Evolutionary conservation across 2,797 vertebrate species (phyloP).

Genomic region (Tolypeutes matacus): DNA sequence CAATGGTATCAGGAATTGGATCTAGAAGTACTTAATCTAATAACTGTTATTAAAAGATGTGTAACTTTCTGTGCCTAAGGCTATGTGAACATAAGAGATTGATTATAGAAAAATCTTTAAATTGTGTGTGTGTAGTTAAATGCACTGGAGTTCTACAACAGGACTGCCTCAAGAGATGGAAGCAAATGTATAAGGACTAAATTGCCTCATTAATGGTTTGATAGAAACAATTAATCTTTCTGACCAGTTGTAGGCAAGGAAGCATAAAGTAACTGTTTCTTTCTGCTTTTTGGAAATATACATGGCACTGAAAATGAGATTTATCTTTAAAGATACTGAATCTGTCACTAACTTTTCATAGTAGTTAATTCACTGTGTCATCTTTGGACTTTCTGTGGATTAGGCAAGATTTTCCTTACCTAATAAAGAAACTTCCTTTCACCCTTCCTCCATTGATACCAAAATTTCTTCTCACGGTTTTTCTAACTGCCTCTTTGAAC

Average conservation of each 20-base stretch:
- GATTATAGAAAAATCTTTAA: not conserved
- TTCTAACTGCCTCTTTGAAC: slow-evolving; percentile 69
- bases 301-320: not conserved
- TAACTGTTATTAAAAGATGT: not conserved
- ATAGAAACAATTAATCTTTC: not conserved
- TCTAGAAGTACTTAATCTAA: not conserved
- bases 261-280: not conserved
- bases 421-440: not conserved
- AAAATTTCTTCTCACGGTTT: not conserved
- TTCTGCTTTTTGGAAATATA: not conserved
- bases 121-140: not conserved
- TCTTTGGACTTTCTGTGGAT: not conserved
- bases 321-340: not conserved
- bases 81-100: not conserved
- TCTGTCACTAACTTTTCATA: too few relatives aligned
- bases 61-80: not conserved
- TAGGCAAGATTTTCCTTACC: not conserved
- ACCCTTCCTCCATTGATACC: not conserved
- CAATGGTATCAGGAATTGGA: not conserved
- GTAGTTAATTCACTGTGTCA: too few relatives aligned
- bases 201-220: not conserved
- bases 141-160: not conserved
- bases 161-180: not conserved
- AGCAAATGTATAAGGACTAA: not conserved
- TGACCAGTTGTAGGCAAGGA: not conserved